These are phyloP conservation scores for Cheilosia scutellata DNA, from an alignment of 2,888 invertebrate genomes.

Conservation along the genomic window DNA sequence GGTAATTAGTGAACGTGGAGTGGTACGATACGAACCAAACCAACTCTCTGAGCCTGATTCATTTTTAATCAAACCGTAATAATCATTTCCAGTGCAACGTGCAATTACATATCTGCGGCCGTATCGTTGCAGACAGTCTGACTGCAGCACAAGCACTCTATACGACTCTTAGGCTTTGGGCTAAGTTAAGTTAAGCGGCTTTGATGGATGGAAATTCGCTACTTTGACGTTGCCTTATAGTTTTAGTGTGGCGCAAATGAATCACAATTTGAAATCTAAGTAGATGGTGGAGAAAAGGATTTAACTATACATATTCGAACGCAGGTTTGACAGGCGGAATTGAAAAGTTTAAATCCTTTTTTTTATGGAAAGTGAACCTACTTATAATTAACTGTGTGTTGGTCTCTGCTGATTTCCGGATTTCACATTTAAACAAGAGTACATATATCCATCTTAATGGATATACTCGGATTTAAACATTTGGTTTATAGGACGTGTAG, in stretches of 20 bases:
- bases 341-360: neutral
- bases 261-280: slow-evolving; percentile 9
- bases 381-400: neutral
- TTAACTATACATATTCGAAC: neutral
- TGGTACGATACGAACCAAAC: slow-evolving; percentile 8
- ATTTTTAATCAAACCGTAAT: slow-evolving; percentile 74
- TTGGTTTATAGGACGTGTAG: too few species aligned
- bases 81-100: slow-evolving; percentile 68
- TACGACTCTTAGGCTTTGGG: slow-evolving; percentile 43
- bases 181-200: slow-evolving; percentile 62
- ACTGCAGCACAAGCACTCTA: slow-evolving; percentile 19
- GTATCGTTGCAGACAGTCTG: slow-evolving; percentile 54
- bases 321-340: neutral
- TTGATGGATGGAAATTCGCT: slow-evolving; percentile 66
- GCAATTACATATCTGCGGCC: slow-evolving; percentile 58
- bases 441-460: too few species aligned
- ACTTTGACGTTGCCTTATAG: slow-evolving; percentile 56
- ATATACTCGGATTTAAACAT: too few species aligned
- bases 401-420: neutral
- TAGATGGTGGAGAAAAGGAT: neutral
- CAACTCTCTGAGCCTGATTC: slow-evolving; percentile 61
- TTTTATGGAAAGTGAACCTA: neutral
- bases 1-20: slow-evolving; percentile 70
- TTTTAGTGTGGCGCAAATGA: slow-evolving; percentile 17
- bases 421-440: neutral